A percentile compares a stretch with the other conserved stretches of the same genome.
Evolutionary conservation across 2,888 invertebrate species (phyloP).

Genomic region (Alcis repandata): DNA sequence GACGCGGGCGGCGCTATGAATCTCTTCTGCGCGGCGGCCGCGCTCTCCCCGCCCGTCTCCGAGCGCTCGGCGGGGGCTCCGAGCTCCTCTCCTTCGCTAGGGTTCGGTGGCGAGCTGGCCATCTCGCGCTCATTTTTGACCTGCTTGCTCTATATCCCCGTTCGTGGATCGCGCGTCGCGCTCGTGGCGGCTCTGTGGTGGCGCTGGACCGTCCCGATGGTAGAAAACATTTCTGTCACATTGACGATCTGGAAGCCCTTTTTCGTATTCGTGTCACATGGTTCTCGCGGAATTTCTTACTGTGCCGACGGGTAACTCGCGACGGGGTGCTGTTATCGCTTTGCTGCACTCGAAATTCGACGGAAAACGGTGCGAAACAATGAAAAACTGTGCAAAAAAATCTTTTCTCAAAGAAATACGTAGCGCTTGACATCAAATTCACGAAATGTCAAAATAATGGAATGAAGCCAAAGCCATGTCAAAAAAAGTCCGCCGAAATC

Average conservation of each 20-base stretch:
- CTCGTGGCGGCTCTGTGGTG: slow-evolving; percentile 73
- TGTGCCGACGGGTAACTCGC: slow-evolving; percentile 58
- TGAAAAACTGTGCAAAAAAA: slow-evolving; percentile 69
- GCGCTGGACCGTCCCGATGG: slow-evolving; percentile 82
- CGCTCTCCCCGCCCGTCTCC: slow-evolving; percentile 78
- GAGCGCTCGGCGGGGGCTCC: slow-evolving; percentile 69
- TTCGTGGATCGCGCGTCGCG: slow-evolving; percentile 76
- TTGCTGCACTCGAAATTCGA: slow-evolving; percentile 59
- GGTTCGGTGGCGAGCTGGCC: slow-evolving; percentile 86
- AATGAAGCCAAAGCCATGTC: slow-evolving; percentile 84
- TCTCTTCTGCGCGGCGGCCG: slow-evolving; percentile 84
- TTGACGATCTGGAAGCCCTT: slow-evolving; percentile 85
- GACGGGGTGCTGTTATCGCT: slow-evolving; percentile 52
- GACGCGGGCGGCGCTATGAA: slow-evolving; percentile 81
- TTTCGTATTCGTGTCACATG: slow-evolving; percentile 87
- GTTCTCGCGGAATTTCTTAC: slow-evolving; percentile 79
- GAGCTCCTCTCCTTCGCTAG: slow-evolving; percentile 83
- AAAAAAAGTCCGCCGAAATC: slow-evolving; percentile 80
- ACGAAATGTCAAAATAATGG: slow-evolving; percentile 87
- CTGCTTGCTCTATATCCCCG: slow-evolving; percentile 80
- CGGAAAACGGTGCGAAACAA: slow-evolving; percentile 64
- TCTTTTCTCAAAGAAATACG: slow-evolving; percentile 82
- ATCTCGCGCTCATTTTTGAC: slow-evolving; percentile 86
- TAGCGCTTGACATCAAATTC: slow-evolving; percentile 86
- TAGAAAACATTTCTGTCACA: slow-evolving; percentile 87